phyloP scores from a whole-genome alignment of 2,797 vertebrate species.

The Enteromius afrohamiltoni region DNA sequence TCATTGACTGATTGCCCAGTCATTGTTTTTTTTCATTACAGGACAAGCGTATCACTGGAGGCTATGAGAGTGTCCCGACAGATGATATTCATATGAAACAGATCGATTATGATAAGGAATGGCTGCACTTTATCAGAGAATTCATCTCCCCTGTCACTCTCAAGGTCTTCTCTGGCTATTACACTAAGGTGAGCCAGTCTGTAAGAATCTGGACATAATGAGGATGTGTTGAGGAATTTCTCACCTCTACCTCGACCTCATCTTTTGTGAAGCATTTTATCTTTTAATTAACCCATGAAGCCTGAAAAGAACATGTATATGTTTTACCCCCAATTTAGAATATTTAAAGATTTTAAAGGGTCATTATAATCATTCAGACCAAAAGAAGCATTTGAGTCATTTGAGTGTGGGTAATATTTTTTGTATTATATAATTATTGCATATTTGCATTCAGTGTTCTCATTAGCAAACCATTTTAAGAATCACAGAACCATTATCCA shows the following conservation, averaged over 20 bases:
- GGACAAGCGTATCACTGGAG: constrained; percentile 94
- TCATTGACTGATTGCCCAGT: constrained; percentile 2
- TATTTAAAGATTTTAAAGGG: neutral
- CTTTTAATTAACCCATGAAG: neutral
- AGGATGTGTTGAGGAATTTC: neutral
- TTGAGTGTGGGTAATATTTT: neutral
- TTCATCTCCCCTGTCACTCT: constrained; percentile 94
- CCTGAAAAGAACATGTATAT: neutral
- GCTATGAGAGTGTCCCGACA: constrained; percentile 96
- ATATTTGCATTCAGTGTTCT: neutral
- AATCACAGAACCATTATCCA: neutral
- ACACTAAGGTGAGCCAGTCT: constrained; percentile 85
- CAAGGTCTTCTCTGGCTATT: constrained; percentile 97
- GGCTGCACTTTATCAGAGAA: constrained; percentile 97
- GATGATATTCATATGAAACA: constrained; percentile 99
- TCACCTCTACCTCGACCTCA: neutral
- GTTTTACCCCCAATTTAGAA: neutral
- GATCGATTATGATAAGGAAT: constrained; percentile 89
- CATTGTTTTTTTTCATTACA: constrained; percentile 67
- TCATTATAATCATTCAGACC: neutral
- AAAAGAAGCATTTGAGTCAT: neutral
- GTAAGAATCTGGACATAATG: neutral
- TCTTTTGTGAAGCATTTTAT: neutral
- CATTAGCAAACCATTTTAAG: neutral
- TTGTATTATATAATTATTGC: neutral